phyloP scores from a whole-genome alignment of 2,113 vertebrate genomes.

The Pedionomus torquatus region DNA sequence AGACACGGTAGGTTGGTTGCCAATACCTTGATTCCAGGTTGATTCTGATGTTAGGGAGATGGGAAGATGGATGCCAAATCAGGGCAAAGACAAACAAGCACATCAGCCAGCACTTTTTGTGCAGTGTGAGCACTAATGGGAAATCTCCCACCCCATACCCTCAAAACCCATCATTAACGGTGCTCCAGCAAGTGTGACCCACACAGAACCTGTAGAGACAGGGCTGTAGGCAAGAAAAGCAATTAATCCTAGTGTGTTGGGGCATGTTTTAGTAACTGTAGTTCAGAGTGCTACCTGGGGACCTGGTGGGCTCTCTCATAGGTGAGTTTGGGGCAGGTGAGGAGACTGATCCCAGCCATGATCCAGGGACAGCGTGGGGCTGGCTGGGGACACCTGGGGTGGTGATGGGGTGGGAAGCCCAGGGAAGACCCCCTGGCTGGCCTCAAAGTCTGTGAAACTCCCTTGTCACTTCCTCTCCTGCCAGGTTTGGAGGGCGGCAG shows the following conservation, averaged over 20 bases:
- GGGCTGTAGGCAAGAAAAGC: background rate
- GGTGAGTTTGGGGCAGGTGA: background rate
- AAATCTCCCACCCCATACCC: background rate
- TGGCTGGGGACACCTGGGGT: rapidly evolving
- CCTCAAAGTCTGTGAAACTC: background rate
- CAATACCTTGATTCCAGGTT: background rate
- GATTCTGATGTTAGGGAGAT: background rate
- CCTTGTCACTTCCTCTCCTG: background rate
- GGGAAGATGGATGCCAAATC: background rate
- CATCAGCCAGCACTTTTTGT: background rate
- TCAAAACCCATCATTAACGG: background rate
- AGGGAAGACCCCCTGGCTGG: background rate
- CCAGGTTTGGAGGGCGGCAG: slow-evolving; percentile 94
- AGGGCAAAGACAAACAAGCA: background rate
- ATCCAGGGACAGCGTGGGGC: rapidly evolving
- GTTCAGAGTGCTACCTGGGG: background rate
- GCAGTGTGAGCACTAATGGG: background rate
- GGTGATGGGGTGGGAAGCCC: rapidly evolving
- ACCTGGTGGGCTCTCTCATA: background rate
- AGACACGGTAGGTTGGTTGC: background rate
- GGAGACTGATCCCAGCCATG: background rate
- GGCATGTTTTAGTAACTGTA: background rate
- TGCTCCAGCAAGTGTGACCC: background rate
- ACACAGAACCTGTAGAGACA: background rate
- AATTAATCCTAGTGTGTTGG: background rate